A percentile compares a stretch with the other conserved stretches of the same genome.
phyloP scores from a whole-genome alignment of 64 coral and sea anemone genomes.

The Acropora yongei region DNA sequence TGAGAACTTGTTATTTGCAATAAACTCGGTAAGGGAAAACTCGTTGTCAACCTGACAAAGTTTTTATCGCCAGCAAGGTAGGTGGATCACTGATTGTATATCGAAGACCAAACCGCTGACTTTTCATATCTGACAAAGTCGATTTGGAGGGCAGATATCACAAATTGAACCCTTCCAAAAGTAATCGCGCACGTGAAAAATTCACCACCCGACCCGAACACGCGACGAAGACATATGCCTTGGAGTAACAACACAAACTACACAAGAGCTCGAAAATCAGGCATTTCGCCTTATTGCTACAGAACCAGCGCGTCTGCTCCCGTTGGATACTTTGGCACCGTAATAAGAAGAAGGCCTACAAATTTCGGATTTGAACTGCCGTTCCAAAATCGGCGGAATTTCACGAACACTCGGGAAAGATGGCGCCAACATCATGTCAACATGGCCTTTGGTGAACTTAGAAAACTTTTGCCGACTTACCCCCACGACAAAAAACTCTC shows the following conservation, averaged over 20 bases:
- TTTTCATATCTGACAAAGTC: conserved; percentile 7
- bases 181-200: background rate
- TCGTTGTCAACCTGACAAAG: conserved; percentile 24
- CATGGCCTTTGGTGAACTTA: conserved; percentile 93
- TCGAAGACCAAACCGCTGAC: background rate
- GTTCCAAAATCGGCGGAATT: conserved; percentile 57
- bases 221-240: conserved; percentile 26
- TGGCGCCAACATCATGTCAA: conserved; percentile 97
- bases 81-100: background rate
- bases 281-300: conserved; percentile 19
- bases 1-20: conserved; percentile 44
- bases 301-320: background rate
- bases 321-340: conserved; percentile 33
- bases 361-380: conserved; percentile 14
- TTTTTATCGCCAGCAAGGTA: conserved; percentile 23
- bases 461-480: conserved; percentile 92
- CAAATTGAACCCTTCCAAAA: background rate
- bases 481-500: conserved; percentile 94
- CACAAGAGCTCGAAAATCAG: conserved; percentile 4
- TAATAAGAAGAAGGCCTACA: conserved; percentile 7
- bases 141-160: conserved; percentile 10
- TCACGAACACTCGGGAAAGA: conserved; percentile 91
- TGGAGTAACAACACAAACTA: background rate
- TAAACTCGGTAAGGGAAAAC: conserved; percentile 38
- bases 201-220: background rate